Conservation (phyloP, 30 jellyfish, hydroid and myxozoan genomes). For the Rhopilema esculentum region DNA sequence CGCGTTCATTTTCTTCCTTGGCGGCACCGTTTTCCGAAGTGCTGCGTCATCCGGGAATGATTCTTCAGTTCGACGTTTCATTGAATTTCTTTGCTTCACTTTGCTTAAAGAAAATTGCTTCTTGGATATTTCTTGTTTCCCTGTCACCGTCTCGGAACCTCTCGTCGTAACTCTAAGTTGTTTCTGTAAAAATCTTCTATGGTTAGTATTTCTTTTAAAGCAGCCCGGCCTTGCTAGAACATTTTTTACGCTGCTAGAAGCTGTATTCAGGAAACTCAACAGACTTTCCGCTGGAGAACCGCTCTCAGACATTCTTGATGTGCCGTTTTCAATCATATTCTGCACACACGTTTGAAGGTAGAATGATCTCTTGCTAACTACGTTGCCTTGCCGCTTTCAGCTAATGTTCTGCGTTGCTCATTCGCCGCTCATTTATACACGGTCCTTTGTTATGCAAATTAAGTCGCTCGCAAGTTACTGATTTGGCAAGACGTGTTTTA, state of each 20-base stretch:
- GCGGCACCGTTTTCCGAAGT: not conserved
- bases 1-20: not conserved
- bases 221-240: slow-evolving; percentile 96
- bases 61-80: not conserved
- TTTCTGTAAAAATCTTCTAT: slow-evolving; percentile 90
- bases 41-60: not conserved
- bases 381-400: slow-evolving; percentile 4
- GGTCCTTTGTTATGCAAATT: slow-evolving; percentile 66
- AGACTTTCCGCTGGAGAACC: slow-evolving; percentile 78
- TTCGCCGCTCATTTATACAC: slow-evolving; percentile 59
- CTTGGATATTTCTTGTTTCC: slow-evolving; percentile 23
- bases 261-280: slow-evolving; percentile 83
- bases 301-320: slow-evolving; percentile 38
- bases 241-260: slow-evolving; percentile 90
- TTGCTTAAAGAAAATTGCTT: slow-evolving; percentile 56
- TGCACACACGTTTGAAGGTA: not conserved
- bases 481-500: slow-evolving; percentile 45
- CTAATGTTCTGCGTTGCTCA: slow-evolving; percentile 34
- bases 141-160: slow-evolving; percentile 1
- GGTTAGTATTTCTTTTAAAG: slow-evolving; percentile 96
- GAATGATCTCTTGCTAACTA: not conserved
- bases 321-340: slow-evolving; percentile 43
- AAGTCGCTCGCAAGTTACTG: slow-evolving; percentile 2
- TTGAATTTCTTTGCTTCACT: slow-evolving; percentile 22
- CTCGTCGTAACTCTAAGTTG: slow-evolving; percentile 74